Evolutionary conservation across 2,797 vertebrate species (phyloP).

Genomic region (Botia almorhae): DNA sequence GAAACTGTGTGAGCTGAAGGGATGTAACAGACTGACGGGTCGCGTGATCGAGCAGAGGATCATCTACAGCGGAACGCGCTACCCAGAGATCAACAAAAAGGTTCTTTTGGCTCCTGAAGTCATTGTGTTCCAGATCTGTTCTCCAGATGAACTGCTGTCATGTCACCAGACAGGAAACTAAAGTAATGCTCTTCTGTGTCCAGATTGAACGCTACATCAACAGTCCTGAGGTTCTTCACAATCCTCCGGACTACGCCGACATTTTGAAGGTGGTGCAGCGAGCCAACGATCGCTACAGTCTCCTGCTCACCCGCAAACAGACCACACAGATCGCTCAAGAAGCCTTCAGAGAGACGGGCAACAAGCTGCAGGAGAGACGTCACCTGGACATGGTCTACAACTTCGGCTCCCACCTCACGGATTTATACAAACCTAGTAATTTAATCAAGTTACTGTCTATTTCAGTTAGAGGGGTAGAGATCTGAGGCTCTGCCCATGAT

Average conservation of each 20-base stretch:
- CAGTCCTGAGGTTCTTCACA: slow-evolving; percentile 71
- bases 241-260: slow-evolving; percentile 88
- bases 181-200: slow-evolving; percentile 25
- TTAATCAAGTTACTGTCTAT: not conserved
- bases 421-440: slow-evolving; percentile 81
- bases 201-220: slow-evolving; percentile 90
- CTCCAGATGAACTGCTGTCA: not conserved
- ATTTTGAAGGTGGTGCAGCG: slow-evolving; percentile 82
- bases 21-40: slow-evolving; percentile 84
- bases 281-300: slow-evolving; percentile 76
- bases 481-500: not conserved
- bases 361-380: slow-evolving; percentile 84
- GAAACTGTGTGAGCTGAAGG: slow-evolving; percentile 89
- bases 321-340: slow-evolving; percentile 84
- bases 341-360: slow-evolving; percentile 87
- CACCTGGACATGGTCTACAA: slow-evolving; percentile 91
- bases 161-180: too few relatives aligned
- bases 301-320: slow-evolving; percentile 78
- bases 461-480: not conserved
- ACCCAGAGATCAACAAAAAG: slow-evolving; percentile 89
- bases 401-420: slow-evolving; percentile 90
- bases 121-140: not conserved
- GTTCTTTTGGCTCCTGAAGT: slow-evolving; percentile 59
- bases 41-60: slow-evolving; percentile 90
- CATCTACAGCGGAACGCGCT: slow-evolving; percentile 81